Evolutionary conservation across 2,113 vertebrate genomes (phyloP).

Genomic region (Apistogramma diplotaenia): DNA sequence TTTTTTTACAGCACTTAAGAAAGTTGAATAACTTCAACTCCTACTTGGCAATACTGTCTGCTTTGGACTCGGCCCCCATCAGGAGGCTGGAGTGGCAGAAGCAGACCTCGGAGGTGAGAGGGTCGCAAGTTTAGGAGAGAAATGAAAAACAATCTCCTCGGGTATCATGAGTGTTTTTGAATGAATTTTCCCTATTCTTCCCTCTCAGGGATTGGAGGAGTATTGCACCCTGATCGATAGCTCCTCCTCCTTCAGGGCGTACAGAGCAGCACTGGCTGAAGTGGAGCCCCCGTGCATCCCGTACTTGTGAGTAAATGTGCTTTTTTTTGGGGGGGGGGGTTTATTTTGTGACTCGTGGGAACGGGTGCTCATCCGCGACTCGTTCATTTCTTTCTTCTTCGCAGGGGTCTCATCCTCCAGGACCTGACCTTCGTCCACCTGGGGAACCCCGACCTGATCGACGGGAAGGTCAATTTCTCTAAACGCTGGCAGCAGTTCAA

Average conservation of each 20-base stretch:
- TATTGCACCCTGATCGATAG: conserved; percentile 99
- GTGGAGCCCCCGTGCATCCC: conserved; percentile 97
- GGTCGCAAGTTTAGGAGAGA: not conserved
- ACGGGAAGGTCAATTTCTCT: conserved; percentile 97
- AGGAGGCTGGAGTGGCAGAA: conserved; percentile 98
- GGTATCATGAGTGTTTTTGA: not conserved
- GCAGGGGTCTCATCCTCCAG: conserved; percentile 95
- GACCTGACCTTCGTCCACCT: conserved; percentile 98
- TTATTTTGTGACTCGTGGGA: not conserved
- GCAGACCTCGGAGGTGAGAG: conserved; percentile 95
- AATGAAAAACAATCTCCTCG: not conserved
- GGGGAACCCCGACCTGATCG: conserved; percentile 95
- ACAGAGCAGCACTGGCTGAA: conserved; percentile 92
- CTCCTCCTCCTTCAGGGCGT: conserved; percentile 96
- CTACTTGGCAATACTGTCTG: conserved; percentile 96
- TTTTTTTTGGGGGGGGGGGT: no score
- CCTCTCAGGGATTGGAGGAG: conserved; percentile 88
- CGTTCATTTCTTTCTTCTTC: not conserved
- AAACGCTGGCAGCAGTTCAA: conserved; percentile 99
- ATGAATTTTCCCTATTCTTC: not conserved
- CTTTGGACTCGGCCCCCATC: conserved; percentile 96
- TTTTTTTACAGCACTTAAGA: conserved; percentile 85
- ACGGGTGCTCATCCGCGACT: not conserved
- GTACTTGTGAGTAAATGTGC: conserved; percentile 85
- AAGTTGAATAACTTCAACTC: conserved; percentile 99